These are phyloP conservation scores for Harpalus rubripes DNA, from an alignment of 2,888 invertebrate species.

Conservation along the genomic window DNA sequence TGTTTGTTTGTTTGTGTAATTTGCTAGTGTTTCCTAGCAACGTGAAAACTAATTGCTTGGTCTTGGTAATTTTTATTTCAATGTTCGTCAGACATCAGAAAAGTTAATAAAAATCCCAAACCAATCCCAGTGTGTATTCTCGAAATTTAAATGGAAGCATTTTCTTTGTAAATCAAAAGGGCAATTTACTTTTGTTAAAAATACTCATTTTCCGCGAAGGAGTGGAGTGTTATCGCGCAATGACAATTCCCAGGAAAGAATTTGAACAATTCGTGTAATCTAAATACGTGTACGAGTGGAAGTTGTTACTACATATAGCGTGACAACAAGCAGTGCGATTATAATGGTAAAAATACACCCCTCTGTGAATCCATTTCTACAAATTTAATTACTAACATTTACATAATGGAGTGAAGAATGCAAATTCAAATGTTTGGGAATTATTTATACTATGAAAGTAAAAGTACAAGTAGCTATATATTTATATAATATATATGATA, in stretches of 20 bases:
- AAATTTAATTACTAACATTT: too few species aligned
- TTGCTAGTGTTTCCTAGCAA: not conserved
- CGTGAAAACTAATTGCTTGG: not conserved
- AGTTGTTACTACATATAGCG: too few species aligned
- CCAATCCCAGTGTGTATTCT: not conserved
- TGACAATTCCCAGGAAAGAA: slow-evolving; percentile 16
- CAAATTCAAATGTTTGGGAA: too few species aligned
- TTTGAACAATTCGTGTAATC: not conserved
- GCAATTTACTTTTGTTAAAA: slow-evolving; percentile 3
- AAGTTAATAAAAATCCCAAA: not conserved
- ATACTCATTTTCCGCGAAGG: not conserved
- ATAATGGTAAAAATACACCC: too few species aligned
- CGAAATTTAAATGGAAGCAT: not conserved
- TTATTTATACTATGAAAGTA: too few species aligned
- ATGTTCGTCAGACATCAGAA: not conserved
- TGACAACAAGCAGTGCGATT: too few species aligned
- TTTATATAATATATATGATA: too few species aligned
- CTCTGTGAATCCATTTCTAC: too few species aligned
- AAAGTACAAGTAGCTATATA: too few species aligned
- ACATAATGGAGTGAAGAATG: too few species aligned
- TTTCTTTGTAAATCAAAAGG: slow-evolving; percentile 6
- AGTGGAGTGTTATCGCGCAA: not conserved
- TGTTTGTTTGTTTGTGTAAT: slow-evolving; percentile 2
- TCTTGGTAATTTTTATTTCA: not conserved
- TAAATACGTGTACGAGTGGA: slow-evolving; percentile 8